Evolutionary conservation across 2,113 vertebrate genomes (phyloP).

Genomic region (Chauna torquata): DNA sequence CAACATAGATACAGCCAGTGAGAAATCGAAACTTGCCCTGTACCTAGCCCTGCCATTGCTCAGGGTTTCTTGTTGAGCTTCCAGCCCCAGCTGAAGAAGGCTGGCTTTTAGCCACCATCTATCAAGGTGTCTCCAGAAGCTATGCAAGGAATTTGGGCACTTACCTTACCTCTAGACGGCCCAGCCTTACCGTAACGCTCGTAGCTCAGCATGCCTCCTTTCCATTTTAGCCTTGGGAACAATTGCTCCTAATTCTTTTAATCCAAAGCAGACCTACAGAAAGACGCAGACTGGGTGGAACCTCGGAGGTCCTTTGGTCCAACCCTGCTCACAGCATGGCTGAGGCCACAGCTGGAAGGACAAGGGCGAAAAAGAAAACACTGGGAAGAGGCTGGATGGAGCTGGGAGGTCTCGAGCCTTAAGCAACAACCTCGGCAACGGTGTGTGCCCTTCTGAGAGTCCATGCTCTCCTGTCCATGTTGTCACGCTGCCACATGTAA

Average conservation of each 20-base stretch:
- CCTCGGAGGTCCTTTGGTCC: neutral
- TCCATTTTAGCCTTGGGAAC: too few species aligned
- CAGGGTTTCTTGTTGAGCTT: neutral
- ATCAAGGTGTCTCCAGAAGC: neutral
- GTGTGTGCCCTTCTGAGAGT: fast-evolving
- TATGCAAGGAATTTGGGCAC: neutral
- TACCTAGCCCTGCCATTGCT: neutral
- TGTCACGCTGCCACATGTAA: neutral
- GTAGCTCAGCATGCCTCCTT: too few species aligned
- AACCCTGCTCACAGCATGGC: neutral
- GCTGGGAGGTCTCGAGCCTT: neutral
- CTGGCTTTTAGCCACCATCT: neutral
- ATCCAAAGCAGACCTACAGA: neutral
- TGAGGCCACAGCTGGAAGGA: neutral
- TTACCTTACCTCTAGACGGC: neutral
- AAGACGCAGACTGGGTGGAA: neutral
- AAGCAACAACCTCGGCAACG: neutral
- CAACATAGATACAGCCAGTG: neutral
- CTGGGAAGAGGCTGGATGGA: neutral
- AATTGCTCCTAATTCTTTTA: neutral
- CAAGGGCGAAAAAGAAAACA: neutral
- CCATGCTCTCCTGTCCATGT: fast-evolving
- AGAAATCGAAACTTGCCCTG: neutral
- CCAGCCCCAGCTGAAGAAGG: neutral
- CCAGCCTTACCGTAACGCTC: neutral